A percentile compares a stretch with the other conserved stretches of the same genome.
phyloP scores from a whole-genome alignment of 2,113 vertebrate genomes.

The Upupa epops region DNA sequence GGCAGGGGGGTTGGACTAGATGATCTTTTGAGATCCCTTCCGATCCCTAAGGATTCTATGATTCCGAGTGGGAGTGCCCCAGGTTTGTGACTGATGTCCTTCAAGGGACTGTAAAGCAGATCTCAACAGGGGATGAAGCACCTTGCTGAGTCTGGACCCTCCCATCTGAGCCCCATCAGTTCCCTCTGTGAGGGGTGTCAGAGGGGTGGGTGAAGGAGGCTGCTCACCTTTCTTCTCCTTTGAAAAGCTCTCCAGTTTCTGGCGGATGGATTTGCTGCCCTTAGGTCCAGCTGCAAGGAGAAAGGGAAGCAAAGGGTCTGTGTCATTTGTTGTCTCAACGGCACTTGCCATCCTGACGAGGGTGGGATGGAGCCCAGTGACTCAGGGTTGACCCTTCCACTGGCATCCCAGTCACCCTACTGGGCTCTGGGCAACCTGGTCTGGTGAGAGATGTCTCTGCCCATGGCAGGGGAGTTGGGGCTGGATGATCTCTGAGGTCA shows the following conservation, averaged over 20 bases:
- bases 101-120: no score
- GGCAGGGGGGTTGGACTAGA: no score
- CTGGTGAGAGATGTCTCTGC: background rate
- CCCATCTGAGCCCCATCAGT: background rate
- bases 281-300: slow-evolving; percentile 71
- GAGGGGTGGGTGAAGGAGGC: background rate
- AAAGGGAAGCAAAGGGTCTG: background rate
- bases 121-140: no score
- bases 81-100: no score
- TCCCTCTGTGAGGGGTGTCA: background rate
- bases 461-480: background rate
- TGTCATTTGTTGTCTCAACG: background rate
- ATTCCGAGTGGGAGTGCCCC: no score
- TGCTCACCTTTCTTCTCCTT: slow-evolving; percentile 86
- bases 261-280: slow-evolving; percentile 79
- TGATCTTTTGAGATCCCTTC: no score
- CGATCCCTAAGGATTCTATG: no score
- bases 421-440: background rate
- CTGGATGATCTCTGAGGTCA: background rate
- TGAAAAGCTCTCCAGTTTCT: slow-evolving; percentile 85
- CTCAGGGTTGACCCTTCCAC: no score
- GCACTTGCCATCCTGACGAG: background rate
- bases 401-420: no score
- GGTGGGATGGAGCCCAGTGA: no score
- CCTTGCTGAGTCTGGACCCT: background rate